A percentile compares a stretch with the other conserved stretches of the same genome.
Evolutionary conservation across 2,797 vertebrate species (phyloP).

Genomic region (Cygnus olor): DNA sequence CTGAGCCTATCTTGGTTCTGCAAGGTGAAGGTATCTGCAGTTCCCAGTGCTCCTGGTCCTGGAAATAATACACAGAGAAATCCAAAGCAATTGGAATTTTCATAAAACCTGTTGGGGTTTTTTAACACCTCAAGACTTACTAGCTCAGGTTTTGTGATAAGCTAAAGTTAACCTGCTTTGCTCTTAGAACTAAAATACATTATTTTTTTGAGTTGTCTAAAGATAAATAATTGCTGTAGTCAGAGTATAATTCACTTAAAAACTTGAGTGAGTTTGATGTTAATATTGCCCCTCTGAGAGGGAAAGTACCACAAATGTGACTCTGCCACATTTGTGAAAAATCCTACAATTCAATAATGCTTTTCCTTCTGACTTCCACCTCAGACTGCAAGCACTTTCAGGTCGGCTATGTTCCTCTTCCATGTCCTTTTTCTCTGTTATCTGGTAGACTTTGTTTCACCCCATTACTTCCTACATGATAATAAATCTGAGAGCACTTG

Average conservation of each 20-base stretch:
- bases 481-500: slow-evolving; percentile 5
- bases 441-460: background rate
- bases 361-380: background rate
- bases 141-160: background rate
- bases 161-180: background rate
- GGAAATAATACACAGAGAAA: background rate
- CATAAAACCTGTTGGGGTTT: background rate
- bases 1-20: background rate
- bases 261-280: background rate
- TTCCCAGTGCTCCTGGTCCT: background rate
- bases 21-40: background rate
- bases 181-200: background rate
- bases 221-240: background rate
- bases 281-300: background rate
- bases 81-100: background rate
- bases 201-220: background rate
- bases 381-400: background rate
- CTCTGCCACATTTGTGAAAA: too few species aligned
- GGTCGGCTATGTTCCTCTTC: background rate
- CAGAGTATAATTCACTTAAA: background rate
- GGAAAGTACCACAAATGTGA: background rate
- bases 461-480: background rate
- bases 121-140: background rate
- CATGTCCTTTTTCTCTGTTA: background rate
- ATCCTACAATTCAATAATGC: background rate